A percentile compares a stretch with the other conserved stretches of the same genome.
These are phyloP conservation scores for Jordanella pulchra DNA, from an alignment of 2,797 vertebrate species.

Conservation along the genomic window DNA sequence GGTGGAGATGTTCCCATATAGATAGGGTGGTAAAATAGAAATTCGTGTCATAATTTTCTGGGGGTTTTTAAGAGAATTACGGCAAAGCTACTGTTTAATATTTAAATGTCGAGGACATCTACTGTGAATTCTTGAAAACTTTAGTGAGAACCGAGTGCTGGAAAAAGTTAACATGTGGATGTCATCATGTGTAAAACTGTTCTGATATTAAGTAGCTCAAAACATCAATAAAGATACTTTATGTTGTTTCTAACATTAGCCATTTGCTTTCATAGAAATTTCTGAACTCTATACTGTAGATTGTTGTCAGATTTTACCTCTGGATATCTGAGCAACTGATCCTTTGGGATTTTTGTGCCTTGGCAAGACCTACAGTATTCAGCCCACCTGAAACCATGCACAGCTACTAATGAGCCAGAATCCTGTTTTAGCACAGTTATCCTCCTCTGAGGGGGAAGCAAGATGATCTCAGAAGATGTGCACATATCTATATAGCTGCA, in stretches of 20 bases:
- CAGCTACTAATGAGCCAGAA: slow-evolving; percentile 32
- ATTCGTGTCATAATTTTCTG: neutral
- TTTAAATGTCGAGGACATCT: neutral
- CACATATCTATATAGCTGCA: slow-evolving; percentile 25
- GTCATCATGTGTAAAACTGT: neutral
- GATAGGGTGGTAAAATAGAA: too few species aligned
- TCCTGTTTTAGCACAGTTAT: slow-evolving; percentile 28
- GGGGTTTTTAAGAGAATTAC: too few species aligned
- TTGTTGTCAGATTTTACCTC: slow-evolving; percentile 2
- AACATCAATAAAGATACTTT: slow-evolving; percentile 7
- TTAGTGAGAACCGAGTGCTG: neutral
- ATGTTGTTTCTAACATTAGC: neutral
- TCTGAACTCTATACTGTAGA: neutral
- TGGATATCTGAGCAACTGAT: slow-evolving; percentile 16
- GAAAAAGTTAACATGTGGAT: slow-evolving; percentile 9
- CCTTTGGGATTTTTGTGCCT: slow-evolving; percentile 12
- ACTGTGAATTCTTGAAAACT: neutral
- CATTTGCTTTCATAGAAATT: slow-evolving; percentile 9
- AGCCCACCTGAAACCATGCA: slow-evolving; percentile 28
- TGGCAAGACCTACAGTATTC: slow-evolving; percentile 19
- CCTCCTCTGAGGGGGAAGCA: slow-evolving; percentile 22
- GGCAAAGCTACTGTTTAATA: neutral
- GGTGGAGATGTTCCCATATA: neutral
- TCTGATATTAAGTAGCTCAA: slow-evolving; percentile 18
- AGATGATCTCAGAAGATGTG: slow-evolving; percentile 32